Evolutionary conservation across 2,888 invertebrate genomes (phyloP).

Genomic region (Ormyrus rosae): DNA sequence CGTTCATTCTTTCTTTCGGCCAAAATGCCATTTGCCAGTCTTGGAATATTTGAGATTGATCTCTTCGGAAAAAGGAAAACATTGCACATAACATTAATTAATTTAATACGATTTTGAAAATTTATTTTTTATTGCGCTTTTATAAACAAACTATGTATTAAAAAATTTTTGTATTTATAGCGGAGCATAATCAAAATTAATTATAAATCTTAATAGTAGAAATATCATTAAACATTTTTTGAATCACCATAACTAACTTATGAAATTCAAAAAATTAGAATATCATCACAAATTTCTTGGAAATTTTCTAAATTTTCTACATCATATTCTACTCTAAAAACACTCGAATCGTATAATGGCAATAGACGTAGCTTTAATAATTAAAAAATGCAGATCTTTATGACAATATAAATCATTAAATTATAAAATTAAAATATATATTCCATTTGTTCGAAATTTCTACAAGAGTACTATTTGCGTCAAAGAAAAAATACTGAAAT

Average conservation of each 20-base stretch:
- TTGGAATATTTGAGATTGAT: slow-evolving; percentile 59
- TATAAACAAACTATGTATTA: not conserved
- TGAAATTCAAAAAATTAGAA: slow-evolving; percentile 44
- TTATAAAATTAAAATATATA: slow-evolving; percentile 18
- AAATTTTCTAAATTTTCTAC: slow-evolving; percentile 36
- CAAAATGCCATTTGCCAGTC: slow-evolving; percentile 68
- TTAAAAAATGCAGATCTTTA: slow-evolving; percentile 48
- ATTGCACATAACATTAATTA: slow-evolving; percentile 43
- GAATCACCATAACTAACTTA: slow-evolving; percentile 29
- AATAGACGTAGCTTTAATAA: slow-evolving; percentile 30
- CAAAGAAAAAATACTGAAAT: slow-evolving; percentile 47
- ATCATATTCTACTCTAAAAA: slow-evolving; percentile 36
- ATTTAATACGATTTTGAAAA: slow-evolving; percentile 25
- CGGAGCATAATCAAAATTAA: slow-evolving; percentile 16
- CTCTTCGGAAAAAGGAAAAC: slow-evolving; percentile 43
- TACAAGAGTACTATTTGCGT: slow-evolving; percentile 37
- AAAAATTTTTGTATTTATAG: slow-evolving; percentile 26
- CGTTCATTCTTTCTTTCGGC: slow-evolving; percentile 57
- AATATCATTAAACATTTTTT: slow-evolving; percentile 42
- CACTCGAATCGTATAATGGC: slow-evolving; percentile 37
- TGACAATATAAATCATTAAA: slow-evolving; percentile 30
- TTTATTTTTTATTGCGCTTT: slow-evolving; percentile 29
- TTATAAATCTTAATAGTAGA: slow-evolving; percentile 30
- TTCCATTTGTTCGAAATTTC: slow-evolving; percentile 52
- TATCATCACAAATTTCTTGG: slow-evolving; percentile 45